phyloP scores from a whole-genome alignment of 2,888 invertebrate genomes.

The Candidula unifasciata region DNA sequence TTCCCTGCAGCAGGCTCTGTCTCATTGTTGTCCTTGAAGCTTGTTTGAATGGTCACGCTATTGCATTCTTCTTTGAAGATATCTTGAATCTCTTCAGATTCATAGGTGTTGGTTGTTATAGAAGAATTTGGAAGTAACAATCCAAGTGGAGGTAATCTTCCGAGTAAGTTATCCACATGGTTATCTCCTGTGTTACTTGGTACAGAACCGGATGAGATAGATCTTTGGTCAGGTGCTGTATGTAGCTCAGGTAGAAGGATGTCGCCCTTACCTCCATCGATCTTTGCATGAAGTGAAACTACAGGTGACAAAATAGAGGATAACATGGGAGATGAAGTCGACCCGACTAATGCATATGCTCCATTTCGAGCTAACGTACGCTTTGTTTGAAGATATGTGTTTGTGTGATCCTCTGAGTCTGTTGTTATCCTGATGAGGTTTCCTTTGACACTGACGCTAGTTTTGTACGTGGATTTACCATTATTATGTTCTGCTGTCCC shows the following conservation, averaged over 20 bases:
- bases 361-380: too few relatives aligned
- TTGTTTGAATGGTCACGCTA: too few relatives aligned
- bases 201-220: neutral
- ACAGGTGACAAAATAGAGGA: neutral
- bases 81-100: neutral
- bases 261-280: neutral
- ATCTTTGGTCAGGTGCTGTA: neutral
- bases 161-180: too few relatives aligned
- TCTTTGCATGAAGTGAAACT: neutral
- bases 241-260: neutral
- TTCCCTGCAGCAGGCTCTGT: neutral
- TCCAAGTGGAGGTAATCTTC: neutral
- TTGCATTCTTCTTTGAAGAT: neutral
- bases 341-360: neutral
- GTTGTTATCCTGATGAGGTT: too few relatives aligned
- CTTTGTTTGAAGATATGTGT: too few relatives aligned
- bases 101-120: neutral
- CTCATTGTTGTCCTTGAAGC: neutral
- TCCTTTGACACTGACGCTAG: too few relatives aligned
- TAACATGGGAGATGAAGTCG: neutral
- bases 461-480: too few relatives aligned
- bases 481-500: too few relatives aligned
- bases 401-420: too few relatives aligned
- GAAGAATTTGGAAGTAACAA: neutral
- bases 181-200: neutral